These are phyloP conservation scores for Aulostomus chinensis DNA, from an alignment of 2,797 vertebrate genomes.

Conservation along the genomic window DNA sequence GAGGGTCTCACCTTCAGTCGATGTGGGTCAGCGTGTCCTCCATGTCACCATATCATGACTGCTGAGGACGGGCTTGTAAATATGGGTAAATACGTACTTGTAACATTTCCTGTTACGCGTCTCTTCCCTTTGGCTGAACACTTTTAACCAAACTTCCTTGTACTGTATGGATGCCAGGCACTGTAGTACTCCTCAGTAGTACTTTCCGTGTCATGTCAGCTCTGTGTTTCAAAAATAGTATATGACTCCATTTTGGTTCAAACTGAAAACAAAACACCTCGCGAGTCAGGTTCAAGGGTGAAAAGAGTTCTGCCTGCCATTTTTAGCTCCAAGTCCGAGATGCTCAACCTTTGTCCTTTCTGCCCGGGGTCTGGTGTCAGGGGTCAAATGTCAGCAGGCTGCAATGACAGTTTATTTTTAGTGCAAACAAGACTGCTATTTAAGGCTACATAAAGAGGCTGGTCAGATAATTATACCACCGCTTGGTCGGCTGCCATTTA, in stretches of 20 bases:
- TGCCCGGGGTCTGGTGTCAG: constrained; percentile 53
- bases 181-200: too few relatives aligned
- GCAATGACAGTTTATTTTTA: constrained; percentile 81
- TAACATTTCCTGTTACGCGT: too few relatives aligned
- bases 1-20: too few relatives aligned
- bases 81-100: too few relatives aligned
- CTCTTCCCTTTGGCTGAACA: too few relatives aligned
- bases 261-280: not conserved
- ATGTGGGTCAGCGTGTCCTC: too few relatives aligned
- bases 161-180: too few relatives aligned
- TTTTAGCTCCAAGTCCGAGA: constrained; percentile 64
- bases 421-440: constrained; percentile 80
- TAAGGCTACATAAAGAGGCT: constrained; percentile 74
- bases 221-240: too few relatives aligned
- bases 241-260: not conserved
- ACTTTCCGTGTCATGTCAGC: too few relatives aligned
- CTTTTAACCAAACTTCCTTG: too few relatives aligned
- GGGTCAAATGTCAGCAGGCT: constrained; percentile 64
- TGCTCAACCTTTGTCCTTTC: constrained; percentile 50
- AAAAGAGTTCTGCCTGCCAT: constrained; percentile 42
- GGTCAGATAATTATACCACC: constrained; percentile 78
- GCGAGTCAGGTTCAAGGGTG: constrained; percentile 52
- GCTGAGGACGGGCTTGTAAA: too few relatives aligned
- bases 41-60: too few relatives aligned
- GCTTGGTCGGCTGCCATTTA: constrained; percentile 72